These are phyloP conservation scores for Leguminivora glycinivorella DNA, from an alignment of 1,140 invertebrate species.

Conservation along the genomic window DNA sequence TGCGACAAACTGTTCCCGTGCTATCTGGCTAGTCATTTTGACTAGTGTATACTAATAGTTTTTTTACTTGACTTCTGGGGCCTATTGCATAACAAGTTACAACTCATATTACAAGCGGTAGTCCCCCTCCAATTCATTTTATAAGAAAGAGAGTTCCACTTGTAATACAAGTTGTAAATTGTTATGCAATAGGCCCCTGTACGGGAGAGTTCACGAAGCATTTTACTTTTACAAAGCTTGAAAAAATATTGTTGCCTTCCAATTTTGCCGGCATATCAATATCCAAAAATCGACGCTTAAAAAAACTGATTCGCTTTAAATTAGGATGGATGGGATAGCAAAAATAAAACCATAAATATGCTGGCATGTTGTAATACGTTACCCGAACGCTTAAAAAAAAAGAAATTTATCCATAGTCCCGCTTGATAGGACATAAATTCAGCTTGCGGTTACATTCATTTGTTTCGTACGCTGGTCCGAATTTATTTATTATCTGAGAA, in stretches of 20 bases:
- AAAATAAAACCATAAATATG: conserved; percentile 15
- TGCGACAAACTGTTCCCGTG: conserved; percentile 39
- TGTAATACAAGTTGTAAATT: too few relatives aligned
- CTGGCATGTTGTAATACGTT: conserved; percentile 11
- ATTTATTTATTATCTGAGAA: conserved; percentile 17
- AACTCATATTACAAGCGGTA: too few relatives aligned
- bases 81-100: too few relatives aligned
- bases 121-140: too few relatives aligned
- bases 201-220: too few relatives aligned
- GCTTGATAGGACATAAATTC: conserved; percentile 22
- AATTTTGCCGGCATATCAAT: neutral
- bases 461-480: neutral
- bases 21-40: conserved; percentile 32
- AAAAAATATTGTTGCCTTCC: neutral
- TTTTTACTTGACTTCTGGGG: neutral
- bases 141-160: too few relatives aligned
- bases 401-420: neutral
- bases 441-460: conserved; percentile 17
- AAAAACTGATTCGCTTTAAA: neutral
- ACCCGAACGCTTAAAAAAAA: neutral
- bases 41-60: conserved; percentile 18
- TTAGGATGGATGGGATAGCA: conserved; percentile 2
- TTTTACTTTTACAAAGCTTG: too few relatives aligned
- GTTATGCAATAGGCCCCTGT: too few relatives aligned
- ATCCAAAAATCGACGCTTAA: neutral